Conservation (phyloP, 2,797 vertebrate species). For the Psittacula derbiana region DNA sequence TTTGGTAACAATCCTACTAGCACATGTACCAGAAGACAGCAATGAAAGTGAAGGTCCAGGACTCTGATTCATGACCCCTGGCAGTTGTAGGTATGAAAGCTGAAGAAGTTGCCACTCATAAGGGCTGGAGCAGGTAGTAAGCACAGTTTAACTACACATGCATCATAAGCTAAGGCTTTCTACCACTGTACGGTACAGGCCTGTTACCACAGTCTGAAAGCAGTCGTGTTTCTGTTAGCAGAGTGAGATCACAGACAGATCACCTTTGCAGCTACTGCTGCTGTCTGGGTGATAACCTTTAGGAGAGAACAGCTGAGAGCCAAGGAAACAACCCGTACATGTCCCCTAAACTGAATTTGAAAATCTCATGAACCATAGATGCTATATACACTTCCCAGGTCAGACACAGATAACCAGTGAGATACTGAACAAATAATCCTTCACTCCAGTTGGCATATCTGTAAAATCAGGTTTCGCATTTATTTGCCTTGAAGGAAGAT, state of each 20-base stretch:
- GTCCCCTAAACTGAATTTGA: background rate
- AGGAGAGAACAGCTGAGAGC: background rate
- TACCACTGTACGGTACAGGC: fast-evolving
- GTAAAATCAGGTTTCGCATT: background rate
- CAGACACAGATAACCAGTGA: background rate
- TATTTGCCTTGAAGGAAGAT: background rate
- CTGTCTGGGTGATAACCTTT: background rate
- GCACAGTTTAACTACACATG: background rate
- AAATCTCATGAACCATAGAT: background rate
- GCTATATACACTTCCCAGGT: background rate
- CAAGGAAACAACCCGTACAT: background rate
- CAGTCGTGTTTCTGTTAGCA: background rate
- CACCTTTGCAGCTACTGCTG: background rate
- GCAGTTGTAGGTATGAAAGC: background rate
- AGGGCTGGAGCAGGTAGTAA: background rate
- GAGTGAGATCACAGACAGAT: background rate
- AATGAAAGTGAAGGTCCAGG: background rate
- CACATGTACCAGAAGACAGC: background rate
- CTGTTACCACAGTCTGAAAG: background rate
- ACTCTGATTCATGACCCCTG: background rate
- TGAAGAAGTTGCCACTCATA: background rate
- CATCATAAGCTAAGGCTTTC: background rate
- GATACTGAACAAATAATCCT: background rate
- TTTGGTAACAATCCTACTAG: background rate
- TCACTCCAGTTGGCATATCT: background rate